Conservation (phyloP, 1,140 invertebrate species). For the Drosophila willistoni region DNA sequence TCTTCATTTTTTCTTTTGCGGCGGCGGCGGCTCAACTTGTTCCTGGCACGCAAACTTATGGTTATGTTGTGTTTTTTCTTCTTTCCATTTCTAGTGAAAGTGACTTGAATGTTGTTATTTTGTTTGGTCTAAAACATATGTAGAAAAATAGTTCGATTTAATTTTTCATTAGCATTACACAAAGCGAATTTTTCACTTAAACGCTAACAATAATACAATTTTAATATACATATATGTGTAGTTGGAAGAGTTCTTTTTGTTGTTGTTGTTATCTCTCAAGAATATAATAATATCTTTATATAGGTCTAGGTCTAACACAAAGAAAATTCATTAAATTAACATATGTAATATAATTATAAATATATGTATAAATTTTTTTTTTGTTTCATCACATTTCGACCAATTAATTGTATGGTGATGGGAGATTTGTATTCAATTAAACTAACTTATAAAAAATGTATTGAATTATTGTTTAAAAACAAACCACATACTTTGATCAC, state of each 20-base stretch:
- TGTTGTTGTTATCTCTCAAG: background rate
- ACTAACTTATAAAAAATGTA: background rate
- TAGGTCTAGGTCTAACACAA: slow-evolving; percentile 10
- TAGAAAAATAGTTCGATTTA: slow-evolving; percentile 51
- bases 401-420: background rate
- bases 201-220: slow-evolving; percentile 11
- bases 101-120: slow-evolving; percentile 2
- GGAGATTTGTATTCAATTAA: background rate
- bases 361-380: background rate
- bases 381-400: slow-evolving; percentile 2
- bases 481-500: background rate
- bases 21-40: background rate
- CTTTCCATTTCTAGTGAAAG: slow-evolving; percentile 16
- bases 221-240: background rate
- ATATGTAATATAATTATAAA: slow-evolving; percentile 5
- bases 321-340: slow-evolving; percentile 4
- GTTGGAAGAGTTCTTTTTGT: slow-evolving; percentile 15
- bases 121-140: slow-evolving; percentile 34
- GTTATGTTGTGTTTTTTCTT: background rate
- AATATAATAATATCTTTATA: background rate
- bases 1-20: slow-evolving; percentile 41
- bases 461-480: background rate
- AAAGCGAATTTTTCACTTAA: slow-evolving; percentile 27
- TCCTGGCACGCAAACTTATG: slow-evolving; percentile 58
- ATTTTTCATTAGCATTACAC: slow-evolving; percentile 54